Base-by-base conservation (phyloP, 2,888 invertebrate genomes). In the Drosophila picticornis region DNA sequence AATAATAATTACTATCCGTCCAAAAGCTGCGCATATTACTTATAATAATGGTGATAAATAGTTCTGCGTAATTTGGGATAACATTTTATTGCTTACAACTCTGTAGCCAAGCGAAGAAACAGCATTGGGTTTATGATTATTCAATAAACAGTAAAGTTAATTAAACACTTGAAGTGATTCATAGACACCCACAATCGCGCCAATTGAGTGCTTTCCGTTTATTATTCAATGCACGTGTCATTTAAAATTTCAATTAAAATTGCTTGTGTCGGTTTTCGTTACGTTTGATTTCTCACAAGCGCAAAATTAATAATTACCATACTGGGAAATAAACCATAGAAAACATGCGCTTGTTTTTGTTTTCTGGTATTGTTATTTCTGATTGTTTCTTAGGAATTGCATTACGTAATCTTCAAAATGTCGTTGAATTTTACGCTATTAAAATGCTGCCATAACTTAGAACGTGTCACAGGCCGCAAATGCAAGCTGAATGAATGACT, bases 141-240 rank as follows among this genome's bases (percentile, higher is more conserved):
- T 38, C 55, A 19, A 57, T 50, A 40, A 31, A 5, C 25, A 31
- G 9, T 29, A 25, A 36, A 75, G 65, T 67, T 38, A 62, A 80
- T 78, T 59, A 32, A 29, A 36, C n/a, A 51, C 52, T 72, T 51
- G 36, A 22, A n/a, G 38, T 81, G 81, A 78, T 72, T 81, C 78
- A 78, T 46, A 11, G 40, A 55, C 61, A 48, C 56, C 75, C 76
- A 57, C 63, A 77, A 43, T 31, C 52, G n/a, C 16, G 56, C 11
- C 34, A 19, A 10, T n/a, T 43, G 43, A 48, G 22, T 61, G 46
- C 40, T 19, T 38, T 72, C 50, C 58, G 68, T 58, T 65, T 56
- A 71, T 57, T 81, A 84, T 81, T 64, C 48, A 19, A 32, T 31
- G 29, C 80, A 77, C 82, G 88, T 84, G 66, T 67, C 72, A 72